These are phyloP conservation scores for Galemys pyrenaicus DNA, from an alignment of 2,113 vertebrate genomes.

Conservation along the genomic window DNA sequence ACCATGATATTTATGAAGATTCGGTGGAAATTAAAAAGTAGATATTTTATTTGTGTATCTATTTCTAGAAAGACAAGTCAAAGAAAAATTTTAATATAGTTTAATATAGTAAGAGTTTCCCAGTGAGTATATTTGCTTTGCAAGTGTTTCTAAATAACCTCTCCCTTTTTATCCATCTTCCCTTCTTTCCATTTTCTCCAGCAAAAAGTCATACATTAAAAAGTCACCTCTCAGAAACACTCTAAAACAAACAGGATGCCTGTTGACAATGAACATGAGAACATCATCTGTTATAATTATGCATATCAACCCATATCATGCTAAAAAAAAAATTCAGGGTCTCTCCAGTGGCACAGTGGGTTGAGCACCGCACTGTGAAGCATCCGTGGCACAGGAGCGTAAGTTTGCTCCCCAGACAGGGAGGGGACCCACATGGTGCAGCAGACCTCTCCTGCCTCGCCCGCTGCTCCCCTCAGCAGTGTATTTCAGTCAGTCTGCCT, in stretches of 20 bases:
- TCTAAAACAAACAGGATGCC: neutral
- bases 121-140: neutral
- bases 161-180: neutral
- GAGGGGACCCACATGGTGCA: too few species aligned
- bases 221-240: neutral
- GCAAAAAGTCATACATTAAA: neutral
- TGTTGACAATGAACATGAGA: neutral
- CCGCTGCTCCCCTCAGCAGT: too few species aligned
- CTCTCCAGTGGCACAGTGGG: too few species aligned
- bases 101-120: slow-evolving; percentile 12
- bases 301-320: too few species aligned
- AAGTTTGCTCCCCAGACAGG: too few species aligned
- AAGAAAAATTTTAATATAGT: neutral
- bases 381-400: too few species aligned
- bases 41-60: slow-evolving; percentile 24
- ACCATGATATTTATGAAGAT: slow-evolving; percentile 32
- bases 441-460: too few species aligned
- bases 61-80: slow-evolving; percentile 39
- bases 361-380: too few species aligned
- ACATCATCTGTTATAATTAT: too few species aligned
- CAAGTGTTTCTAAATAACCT: slow-evolving; percentile 25
- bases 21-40: slow-evolving; percentile 39
- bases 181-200: slow-evolving; percentile 34
- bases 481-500: too few species aligned
- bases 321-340: too few species aligned